Percentiles rank a stretch among this genome's conserved stretches.
Conservation (phyloP, 2,797 vertebrate species). For the Clamator glandarius region DNA sequence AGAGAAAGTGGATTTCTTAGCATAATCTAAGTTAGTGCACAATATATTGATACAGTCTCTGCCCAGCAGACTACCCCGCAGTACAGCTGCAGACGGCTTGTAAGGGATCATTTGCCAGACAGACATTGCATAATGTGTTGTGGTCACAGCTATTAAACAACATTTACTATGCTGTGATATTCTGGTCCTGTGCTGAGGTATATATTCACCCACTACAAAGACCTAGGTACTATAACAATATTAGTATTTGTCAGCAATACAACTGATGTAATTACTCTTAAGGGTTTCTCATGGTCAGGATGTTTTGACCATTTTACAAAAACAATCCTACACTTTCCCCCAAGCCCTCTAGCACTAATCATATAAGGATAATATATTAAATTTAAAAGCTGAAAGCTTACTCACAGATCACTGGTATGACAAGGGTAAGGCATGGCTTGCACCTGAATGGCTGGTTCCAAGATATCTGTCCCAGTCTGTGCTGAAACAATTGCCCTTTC, state of each 20-base stretch:
- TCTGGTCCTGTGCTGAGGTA: not conserved
- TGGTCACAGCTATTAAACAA: not conserved
- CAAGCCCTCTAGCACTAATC: not conserved
- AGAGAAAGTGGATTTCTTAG: not conserved
- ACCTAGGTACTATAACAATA: not conserved
- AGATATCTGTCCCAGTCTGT: conserved; percentile 61
- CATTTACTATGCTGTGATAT: not conserved
- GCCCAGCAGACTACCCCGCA: not conserved
- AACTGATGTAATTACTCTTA: not conserved
- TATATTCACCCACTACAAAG: not conserved
- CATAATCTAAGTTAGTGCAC: not conserved
- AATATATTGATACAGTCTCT: not conserved
- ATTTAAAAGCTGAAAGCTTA: conserved; percentile 2
- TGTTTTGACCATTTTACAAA: not conserved
- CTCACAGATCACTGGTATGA: conserved; percentile 78
- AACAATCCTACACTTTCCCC: not conserved
- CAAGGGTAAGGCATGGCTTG: conserved; percentile 80
- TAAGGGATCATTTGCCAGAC: not conserved
- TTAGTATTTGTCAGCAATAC: not conserved
- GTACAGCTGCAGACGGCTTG: not conserved
- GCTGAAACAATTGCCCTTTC: conserved; percentile 74
- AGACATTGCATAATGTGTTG: not conserved
- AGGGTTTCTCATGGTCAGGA: not conserved
- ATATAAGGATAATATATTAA: not conserved
- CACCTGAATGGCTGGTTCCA: conserved; percentile 43